Base-by-base conservation (phyloP, 2,888 invertebrate species). In the Drosophila paranaensis region DNA sequence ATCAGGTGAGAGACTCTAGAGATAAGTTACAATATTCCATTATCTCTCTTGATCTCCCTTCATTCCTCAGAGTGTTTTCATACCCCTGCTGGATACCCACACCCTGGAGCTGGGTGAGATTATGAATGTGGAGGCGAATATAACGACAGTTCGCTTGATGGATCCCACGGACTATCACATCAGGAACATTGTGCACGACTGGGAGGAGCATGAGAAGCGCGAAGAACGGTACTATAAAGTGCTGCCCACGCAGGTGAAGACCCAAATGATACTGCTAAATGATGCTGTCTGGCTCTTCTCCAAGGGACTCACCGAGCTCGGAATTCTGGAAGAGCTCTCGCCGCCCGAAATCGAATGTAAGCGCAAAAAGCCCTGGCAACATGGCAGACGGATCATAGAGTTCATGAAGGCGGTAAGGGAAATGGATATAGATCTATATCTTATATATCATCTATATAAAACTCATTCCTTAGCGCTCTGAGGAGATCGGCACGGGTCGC, bases 261-360 rank as follows among this genome's bases (percentile, higher is more conserved):
- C 95, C 0, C 94, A 95, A 81, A 94, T 95, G 74, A 95, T 96
- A 5, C 91, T 96, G 35, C 93, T 96, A 64, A 95, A 95, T 87
- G 96, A 96, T 91, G 95, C 96, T 0, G 94, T 96, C 3, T 94
- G 94, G 82, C 92, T 96, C 70, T 95, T 96, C 88, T 94, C 95
- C 10, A 94, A 94, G 75, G 95, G 95, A 1, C 81, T 93, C 20
- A 88, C 86, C 1, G 91, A 91, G 27, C 78, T 92, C 27, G 93
- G 93, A 55, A 92, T 92, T 53, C 73, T 80, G 0, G 91, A 92
- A 3, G 91, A 92, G 40, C 77, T 93, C 0, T 72, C 76, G 13
- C 74, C 82, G 0, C 91, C 91, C 0, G 79, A 91, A 55, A 57
- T 92, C 5, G 92, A 92, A 56, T 94, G 93, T 87, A 91, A 90